Conservation (phyloP, 2,113 vertebrate genomes). For the Etheostoma spectabile region DNA sequence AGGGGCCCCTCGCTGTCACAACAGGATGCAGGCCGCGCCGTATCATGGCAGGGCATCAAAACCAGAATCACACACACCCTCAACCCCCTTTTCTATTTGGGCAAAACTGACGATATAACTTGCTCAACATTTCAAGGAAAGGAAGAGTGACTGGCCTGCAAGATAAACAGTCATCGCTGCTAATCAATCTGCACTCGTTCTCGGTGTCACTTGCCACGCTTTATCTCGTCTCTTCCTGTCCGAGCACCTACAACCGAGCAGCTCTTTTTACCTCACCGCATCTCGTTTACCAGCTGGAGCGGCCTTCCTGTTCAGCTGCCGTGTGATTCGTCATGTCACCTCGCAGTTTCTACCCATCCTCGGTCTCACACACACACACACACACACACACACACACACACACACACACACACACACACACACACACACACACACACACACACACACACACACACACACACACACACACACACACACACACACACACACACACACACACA, state of each 20-base stretch:
- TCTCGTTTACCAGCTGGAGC: slow-evolving; percentile 33
- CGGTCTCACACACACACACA: background rate
- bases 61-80: slow-evolving; percentile 49
- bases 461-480: background rate
- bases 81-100: slow-evolving; percentile 30
- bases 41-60: slow-evolving; percentile 52
- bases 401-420: background rate
- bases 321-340: slow-evolving; percentile 7
- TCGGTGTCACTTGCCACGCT: background rate
- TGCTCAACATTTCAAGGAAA: slow-evolving; percentile 32
- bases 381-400: background rate
- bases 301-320: slow-evolving; percentile 28
- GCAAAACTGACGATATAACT: slow-evolving; percentile 35
- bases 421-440: background rate
- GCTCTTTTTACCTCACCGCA: background rate
- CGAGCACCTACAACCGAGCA: background rate
- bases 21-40: slow-evolving; percentile 69
- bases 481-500: too few species aligned
- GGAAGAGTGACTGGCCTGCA: slow-evolving; percentile 12
- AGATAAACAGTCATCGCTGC: slow-evolving; percentile 33
- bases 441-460: background rate
- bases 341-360: background rate
- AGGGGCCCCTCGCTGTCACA: slow-evolving; percentile 54
- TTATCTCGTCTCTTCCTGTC: slow-evolving; percentile 9
- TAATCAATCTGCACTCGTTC: background rate